Base-by-base conservation (phyloP, 2,888 invertebrate genomes). In the Andrena haemorrhoa region DNA sequence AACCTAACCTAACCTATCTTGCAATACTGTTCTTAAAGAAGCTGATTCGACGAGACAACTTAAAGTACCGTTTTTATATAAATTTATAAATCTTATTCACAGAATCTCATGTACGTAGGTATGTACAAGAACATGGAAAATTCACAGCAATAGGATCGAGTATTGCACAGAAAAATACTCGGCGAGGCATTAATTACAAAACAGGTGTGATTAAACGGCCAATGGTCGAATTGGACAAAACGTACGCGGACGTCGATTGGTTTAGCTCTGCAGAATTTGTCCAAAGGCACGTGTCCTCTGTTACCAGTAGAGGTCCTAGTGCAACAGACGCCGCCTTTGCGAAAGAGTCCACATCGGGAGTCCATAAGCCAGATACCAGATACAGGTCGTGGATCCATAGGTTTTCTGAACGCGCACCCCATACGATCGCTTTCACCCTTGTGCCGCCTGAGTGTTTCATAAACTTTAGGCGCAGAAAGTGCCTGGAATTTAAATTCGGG, bases 341-440 rank as follows among this genome's bases (percentile, higher is more conserved):
- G 61, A 71, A 74, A 68, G 78, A 51, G 51, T 74, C 26, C 33
- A 33, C 35, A n/a, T 47, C 20, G 66, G 16, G 29, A 41, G 26
- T 72, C 41, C 58, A 23, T 65, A 26, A 47, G 51, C 41, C 41
- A 41, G 60, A 33, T n/a, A 2, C 51, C 29, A 16, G 47, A 33
- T 29, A 35, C 69, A 20, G 60, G 75, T 82, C 75, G 58, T 63
- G 41, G 77, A 79, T 86, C 51, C 56, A 74, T 82, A 69, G 58
- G 70, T 79, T 87, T 87, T 75, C 49, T 23, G 87, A 84, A 86
- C 84, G 10, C 82, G 53, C 53, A 82, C 58, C 65, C 75, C 63
- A 33, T 53, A 58, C 20, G 63, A 75, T 73, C 56, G 79, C 49
- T 74, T 86, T 80, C 72, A 83, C 41, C 79, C 79, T 75, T 53